Conservation (phyloP, 2,888 invertebrate genomes). For the Polietes domitor region DNA sequence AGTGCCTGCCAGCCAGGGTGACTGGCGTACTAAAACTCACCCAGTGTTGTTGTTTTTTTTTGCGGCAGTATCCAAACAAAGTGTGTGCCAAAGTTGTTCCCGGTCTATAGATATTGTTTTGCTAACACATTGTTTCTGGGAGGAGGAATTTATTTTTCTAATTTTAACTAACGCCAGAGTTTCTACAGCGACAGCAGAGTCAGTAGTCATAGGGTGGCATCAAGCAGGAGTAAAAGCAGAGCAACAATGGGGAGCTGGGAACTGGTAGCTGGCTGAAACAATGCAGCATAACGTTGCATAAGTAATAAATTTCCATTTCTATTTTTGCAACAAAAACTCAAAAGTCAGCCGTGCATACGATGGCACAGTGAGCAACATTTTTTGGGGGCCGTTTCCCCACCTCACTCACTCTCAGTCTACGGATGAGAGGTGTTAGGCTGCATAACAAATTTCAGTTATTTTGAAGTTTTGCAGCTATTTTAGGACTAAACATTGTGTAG, state of each 20-base stretch:
- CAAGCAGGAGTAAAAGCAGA: too few relatives aligned
- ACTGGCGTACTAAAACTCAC: background rate
- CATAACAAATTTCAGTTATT: background rate
- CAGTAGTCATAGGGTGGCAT: background rate
- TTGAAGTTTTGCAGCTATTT: conserved; percentile 6
- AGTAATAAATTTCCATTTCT: conserved; percentile 51
- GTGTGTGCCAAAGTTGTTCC: conserved; percentile 10
- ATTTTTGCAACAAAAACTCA: conserved; percentile 24
- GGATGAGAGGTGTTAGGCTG: background rate
- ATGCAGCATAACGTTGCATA: conserved; percentile 59
- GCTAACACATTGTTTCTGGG: background rate
- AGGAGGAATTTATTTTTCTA: conserved; percentile 37
- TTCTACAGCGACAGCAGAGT: background rate
- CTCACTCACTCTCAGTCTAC: background rate
- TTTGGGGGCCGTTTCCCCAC: background rate
- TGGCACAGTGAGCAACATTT: background rate
- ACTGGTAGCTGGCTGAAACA: conserved; percentile 39
- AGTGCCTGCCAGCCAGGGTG: background rate
- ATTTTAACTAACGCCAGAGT: conserved; percentile 36
- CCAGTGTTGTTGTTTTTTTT: background rate
- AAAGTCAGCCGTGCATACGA: background rate
- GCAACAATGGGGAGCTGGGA: background rate
- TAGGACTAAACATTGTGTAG: too few relatives aligned
- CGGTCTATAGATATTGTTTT: background rate
- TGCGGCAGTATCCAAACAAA: background rate